Evolutionary conservation across 30 jellyfish, hydroid and myxozoan genomes (phyloP), one percentile per base, ranked within the genome.

Genomic region (Aurelia coerulea): DNA sequence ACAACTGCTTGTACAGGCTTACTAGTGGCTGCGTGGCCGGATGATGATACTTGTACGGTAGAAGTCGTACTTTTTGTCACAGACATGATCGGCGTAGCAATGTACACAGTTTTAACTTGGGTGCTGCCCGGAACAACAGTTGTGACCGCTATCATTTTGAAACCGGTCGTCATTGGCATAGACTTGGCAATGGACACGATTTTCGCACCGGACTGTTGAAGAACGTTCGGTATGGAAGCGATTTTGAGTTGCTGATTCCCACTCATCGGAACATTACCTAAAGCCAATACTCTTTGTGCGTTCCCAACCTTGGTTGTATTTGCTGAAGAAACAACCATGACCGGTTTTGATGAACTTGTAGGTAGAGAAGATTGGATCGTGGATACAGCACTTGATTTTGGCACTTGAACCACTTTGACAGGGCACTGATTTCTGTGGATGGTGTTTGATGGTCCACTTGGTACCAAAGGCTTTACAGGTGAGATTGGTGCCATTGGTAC

Each of bases 71-170:
- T 69, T 66, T 95, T 95, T 10, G 99, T 84, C 10, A 95, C 90
- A 18, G 99, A 95, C 97, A 95, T 86, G 18, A 95, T 95, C 80
- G 99, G 99, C 0, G 99, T 95, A 32, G 99, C 99, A 31, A 95
- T 95, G 83, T 95, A 95, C 7, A 95, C 99, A 63, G 99, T 95
- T 78, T 90, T 90, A 10, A 95, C 99, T 73, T 95, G 99, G 16
- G 99, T 89, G 32, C 98, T 95, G 19, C 99, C 99, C 8, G 97
- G 97, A 14, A 95, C 98, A 56, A 95, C 96, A n/a, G 99, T 95
- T 12, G 99, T 95, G 10, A 95, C 99, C 10, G 99, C 98, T 3
- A 95, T 95, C 99, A 95, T 95, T 84, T 95, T 95, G 84, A 95
- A 90, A 53, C 99, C 99, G 5, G 99, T 90, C 8, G 99, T 93